Evolutionary conservation across 2,888 invertebrate genomes (phyloP).

Genomic region (Cepaea hortensis): DNA sequence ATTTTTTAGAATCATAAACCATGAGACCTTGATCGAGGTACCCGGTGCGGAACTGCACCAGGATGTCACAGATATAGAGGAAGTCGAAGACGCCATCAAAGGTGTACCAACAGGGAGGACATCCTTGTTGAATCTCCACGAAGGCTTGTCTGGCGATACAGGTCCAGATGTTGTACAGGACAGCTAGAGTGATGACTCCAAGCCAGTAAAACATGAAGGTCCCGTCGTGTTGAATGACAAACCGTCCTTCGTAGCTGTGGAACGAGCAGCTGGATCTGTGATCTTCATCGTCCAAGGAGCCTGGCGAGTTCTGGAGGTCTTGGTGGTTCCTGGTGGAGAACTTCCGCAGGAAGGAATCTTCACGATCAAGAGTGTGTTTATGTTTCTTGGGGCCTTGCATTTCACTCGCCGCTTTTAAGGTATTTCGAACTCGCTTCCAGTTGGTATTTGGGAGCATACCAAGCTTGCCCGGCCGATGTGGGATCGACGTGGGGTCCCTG

Average conservation of each 20-base stretch:
- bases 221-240: constrained; percentile 92
- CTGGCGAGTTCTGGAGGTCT: constrained; percentile 46
- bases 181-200: constrained; percentile 89
- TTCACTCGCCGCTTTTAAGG: constrained; percentile 76
- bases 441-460: constrained; percentile 51
- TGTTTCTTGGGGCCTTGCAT: constrained; percentile 60
- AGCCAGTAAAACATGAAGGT: constrained; percentile 97
- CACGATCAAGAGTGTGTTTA: constrained; percentile 63
- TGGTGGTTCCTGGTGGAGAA: constrained; percentile 90
- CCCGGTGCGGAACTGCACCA: constrained; percentile 93
- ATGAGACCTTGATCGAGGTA: constrained; percentile 92
- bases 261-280: not conserved
- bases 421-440: constrained; percentile 96
- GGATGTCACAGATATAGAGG: constrained; percentile 90
- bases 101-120: constrained; percentile 67
- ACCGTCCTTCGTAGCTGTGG: constrained; percentile 45
- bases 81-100: constrained; percentile 89
- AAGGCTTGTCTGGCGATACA: constrained; percentile 95
- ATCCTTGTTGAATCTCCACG: constrained; percentile 85
- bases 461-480: not conserved
- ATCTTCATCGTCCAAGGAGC: not conserved
- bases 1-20: constrained; percentile 92
- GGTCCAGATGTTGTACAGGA: constrained; percentile 96
- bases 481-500: not conserved
- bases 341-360: constrained; percentile 86